These are phyloP conservation scores for Sesamia inferens DNA, from an alignment of 2,888 invertebrate species.

Conservation along the genomic window DNA sequence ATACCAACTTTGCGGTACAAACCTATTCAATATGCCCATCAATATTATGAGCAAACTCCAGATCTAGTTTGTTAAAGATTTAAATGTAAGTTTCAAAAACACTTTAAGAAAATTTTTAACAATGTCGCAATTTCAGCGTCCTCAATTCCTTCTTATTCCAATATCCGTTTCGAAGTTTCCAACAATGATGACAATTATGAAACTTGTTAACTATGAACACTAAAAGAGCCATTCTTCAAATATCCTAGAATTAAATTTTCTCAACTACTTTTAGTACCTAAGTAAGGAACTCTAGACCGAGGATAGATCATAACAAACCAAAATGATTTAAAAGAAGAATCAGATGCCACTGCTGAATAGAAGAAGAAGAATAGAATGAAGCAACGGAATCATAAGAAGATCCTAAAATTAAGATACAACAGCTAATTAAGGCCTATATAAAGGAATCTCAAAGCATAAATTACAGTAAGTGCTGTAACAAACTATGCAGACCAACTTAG, in stretches of 20 bases:
- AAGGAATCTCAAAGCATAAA: conserved; percentile 40
- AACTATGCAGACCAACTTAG: conserved; percentile 49
- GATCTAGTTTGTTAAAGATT: neutral
- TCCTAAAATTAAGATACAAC: conserved; percentile 25
- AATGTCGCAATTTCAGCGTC: neutral
- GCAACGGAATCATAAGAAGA: conserved; percentile 76
- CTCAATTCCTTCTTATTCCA: neutral
- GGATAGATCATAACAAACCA: conserved; percentile 19
- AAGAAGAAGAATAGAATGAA: no score
- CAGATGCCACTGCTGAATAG: conserved; percentile 62
- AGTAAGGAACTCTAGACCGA: neutral
- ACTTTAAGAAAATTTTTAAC: neutral
- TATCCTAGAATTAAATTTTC: neutral
- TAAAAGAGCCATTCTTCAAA: neutral
- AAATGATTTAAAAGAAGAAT: conserved; percentile 43
- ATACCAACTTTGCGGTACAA: conserved; percentile 26
- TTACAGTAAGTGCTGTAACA: conserved; percentile 44
- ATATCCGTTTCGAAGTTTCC: conserved; percentile 2
- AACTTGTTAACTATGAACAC: neutral
- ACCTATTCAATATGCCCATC: conserved; percentile 4
- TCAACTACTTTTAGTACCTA: neutral
- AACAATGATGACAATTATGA: neutral
- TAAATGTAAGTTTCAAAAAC: neutral
- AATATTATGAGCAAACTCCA: neutral
- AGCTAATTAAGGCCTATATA: conserved; percentile 22